These are phyloP conservation scores for Reticulitermes lucifugus DNA, from an alignment of 2,888 invertebrate species.

Conservation along the genomic window DNA sequence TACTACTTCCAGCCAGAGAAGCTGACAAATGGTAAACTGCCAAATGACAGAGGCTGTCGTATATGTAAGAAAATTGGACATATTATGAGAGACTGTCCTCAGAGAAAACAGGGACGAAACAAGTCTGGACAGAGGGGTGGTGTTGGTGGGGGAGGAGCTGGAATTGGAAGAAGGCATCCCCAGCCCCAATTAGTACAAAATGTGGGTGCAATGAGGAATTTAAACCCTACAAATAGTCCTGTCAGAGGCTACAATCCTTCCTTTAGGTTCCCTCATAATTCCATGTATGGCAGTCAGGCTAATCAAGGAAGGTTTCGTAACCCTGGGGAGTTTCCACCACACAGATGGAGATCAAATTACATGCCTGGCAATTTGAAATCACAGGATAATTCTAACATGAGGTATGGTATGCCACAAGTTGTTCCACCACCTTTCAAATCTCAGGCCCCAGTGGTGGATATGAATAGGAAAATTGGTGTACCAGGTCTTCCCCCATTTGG, in stretches of 20 bases:
- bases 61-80: slow-evolving; percentile 69
- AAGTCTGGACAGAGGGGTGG: neutral
- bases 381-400: neutral
- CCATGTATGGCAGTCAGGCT: neutral
- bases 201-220: neutral
- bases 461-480: neutral
- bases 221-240: neutral
- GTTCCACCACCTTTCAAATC: neutral
- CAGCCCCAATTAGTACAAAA: neutral
- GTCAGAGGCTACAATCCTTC: neutral
- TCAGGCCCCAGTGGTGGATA: neutral
- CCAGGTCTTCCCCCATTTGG: neutral
- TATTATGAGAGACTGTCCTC: slow-evolving; percentile 64
- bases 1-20: slow-evolving; percentile 59
- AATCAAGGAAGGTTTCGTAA: neutral
- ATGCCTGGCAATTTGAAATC: neutral
- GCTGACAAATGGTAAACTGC: slow-evolving; percentile 63
- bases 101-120: slow-evolving; percentile 41
- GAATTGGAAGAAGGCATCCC: neutral
- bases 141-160: neutral
- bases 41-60: slow-evolving; percentile 67
- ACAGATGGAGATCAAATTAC: neutral
- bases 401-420: neutral
- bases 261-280: neutral
- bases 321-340: neutral